Conservation (phyloP, 2,888 invertebrate species). For the Mythimna loreyi region DNA sequence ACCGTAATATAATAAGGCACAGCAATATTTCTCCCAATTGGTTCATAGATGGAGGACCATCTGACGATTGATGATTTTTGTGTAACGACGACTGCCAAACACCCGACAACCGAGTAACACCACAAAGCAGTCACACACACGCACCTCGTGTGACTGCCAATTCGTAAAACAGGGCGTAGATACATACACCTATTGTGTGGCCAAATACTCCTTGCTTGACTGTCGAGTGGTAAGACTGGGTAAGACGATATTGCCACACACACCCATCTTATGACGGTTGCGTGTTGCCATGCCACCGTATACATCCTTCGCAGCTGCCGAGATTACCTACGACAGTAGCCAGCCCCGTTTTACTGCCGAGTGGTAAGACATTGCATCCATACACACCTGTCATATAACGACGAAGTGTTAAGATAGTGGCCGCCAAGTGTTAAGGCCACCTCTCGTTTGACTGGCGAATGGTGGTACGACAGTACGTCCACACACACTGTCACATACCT, state of each 20-base stretch:
- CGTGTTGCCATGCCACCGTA: no score
- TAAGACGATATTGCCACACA: no score
- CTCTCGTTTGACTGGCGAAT: not conserved
- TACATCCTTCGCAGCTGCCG: no score
- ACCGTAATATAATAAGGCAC: no score
- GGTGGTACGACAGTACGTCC: not conserved
- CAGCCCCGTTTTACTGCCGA: not conserved
- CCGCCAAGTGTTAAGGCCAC: no score
- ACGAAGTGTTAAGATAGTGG: not conserved
- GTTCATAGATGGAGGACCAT: no score
- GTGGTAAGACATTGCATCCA: not conserved
- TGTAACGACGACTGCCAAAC: not conserved
- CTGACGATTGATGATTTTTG: no score
- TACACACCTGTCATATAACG: not conserved
- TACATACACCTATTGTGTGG: not conserved
- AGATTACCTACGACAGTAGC: no score
- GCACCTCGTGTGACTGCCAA: not conserved
- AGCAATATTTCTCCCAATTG: no score
- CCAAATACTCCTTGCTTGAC: not conserved
- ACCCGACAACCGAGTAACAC: not conserved
- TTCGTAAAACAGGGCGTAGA: not conserved
- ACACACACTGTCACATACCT: no score
- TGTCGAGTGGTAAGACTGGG: not conserved
- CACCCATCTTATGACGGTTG: no score
- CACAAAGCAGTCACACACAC: not conserved